These are phyloP conservation scores for Atta colombica DNA, from an alignment of 1,140 invertebrate genomes.

Conservation along the genomic window DNA sequence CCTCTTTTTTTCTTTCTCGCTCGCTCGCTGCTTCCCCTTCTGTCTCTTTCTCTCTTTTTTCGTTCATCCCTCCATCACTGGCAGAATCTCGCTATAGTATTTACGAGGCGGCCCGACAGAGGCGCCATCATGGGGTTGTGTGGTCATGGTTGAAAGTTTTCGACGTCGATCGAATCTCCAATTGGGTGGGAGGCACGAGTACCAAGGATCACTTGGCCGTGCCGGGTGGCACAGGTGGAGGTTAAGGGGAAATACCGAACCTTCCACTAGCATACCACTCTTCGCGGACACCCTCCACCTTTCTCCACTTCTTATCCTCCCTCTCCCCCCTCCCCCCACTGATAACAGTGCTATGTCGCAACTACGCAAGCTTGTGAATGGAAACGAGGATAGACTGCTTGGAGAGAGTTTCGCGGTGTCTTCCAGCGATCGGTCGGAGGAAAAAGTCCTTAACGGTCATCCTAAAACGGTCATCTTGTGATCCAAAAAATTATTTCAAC, in stretches of 20 bases:
- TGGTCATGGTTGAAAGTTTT: constrained; percentile 74
- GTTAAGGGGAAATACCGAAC: constrained; percentile 66
- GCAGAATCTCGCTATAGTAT: constrained; percentile 60
- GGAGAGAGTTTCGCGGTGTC: constrained; percentile 23
- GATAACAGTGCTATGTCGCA: constrained; percentile 62
- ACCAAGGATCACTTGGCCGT: constrained; percentile 53
- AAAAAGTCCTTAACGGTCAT: constrained; percentile 56
- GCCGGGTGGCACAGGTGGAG: constrained; percentile 58
- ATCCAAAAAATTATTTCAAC: constrained; percentile 24
- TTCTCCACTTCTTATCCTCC: background rate
- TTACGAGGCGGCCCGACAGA: constrained; percentile 70
- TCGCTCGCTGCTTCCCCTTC: background rate
- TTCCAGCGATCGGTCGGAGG: constrained; percentile 33
- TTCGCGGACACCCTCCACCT: background rate
- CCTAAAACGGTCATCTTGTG: background rate
- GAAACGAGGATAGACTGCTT: constrained; percentile 48
- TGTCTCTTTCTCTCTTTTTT: background rate
- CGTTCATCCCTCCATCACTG: constrained; percentile 38
- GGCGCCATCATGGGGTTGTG: constrained; percentile 71
- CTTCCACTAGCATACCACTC: constrained; percentile 49
- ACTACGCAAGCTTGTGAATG: constrained; percentile 66
- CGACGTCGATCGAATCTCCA: constrained; percentile 80
- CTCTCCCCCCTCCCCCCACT: background rate
- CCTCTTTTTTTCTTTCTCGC: background rate
- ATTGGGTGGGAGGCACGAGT: constrained; percentile 79